Evolutionary conservation across 2,113 vertebrate genomes (phyloP).

Genomic region (Regulus satrapa): DNA sequence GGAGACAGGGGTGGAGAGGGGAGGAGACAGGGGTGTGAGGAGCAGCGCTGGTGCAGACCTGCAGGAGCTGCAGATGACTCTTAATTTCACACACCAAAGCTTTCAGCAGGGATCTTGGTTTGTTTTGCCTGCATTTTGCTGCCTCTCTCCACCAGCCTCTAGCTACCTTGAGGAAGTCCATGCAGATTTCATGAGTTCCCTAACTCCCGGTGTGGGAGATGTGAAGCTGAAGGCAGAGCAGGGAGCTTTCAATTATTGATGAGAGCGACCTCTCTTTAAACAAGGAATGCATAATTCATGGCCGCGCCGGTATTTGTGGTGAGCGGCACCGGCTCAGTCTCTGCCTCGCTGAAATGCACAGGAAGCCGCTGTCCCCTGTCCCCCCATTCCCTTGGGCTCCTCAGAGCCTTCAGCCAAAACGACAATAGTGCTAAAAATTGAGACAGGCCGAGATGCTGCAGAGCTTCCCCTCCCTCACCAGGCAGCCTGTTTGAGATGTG

Average conservation of each 20-base stretch:
- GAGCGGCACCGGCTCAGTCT: constrained; percentile 19
- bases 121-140: background rate
- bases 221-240: constrained; percentile 54
- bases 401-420: background rate
- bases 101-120: background rate
- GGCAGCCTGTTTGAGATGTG: background rate
- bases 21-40: background rate
- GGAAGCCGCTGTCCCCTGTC: background rate
- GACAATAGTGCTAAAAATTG: background rate
- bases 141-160: background rate
- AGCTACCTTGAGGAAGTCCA: constrained; percentile 51
- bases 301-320: constrained; percentile 25
- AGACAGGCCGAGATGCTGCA: background rate
- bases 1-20: background rate
- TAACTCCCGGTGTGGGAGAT: constrained; percentile 31
- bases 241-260: constrained; percentile 71
- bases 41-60: background rate
- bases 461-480: background rate
- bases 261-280: constrained; percentile 70
- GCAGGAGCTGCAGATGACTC: background rate
- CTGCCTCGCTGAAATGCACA: constrained; percentile 32
- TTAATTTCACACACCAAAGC: background rate
- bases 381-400: background rate
- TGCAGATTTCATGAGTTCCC: constrained; percentile 65
- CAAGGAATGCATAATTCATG: constrained; percentile 72